Evolutionary conservation across 2,113 vertebrate genomes (phyloP), one percentile per base, ranked within the genome.

Genomic region (Syngnathoides biaculeatus): DNA sequence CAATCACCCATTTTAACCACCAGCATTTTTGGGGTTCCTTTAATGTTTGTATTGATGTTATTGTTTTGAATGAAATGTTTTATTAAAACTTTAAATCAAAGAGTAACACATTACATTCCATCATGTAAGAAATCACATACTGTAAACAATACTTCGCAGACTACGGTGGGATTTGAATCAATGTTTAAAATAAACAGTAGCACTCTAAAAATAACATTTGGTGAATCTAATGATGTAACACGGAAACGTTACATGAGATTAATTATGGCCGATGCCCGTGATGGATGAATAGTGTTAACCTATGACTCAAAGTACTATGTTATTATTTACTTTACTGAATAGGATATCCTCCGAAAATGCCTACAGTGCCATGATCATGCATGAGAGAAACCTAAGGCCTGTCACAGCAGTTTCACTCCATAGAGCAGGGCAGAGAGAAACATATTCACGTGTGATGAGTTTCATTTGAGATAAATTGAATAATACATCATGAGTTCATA

Each of bases 401-500:
- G 85, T 90, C 86, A 85, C 85, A 81, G 81, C 75, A 86, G 86
- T 79, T 78, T 78, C 79, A 80, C 68, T 72, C 57, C 85, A 5
- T 30, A 8, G 58, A 30, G n/a, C 30, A 30, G 19, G 17, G 5
- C 12, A 14, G 42, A 19, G 27, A 43, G 43, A 77, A 70, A 77
- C 61, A 64, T 47, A 30, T 38, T 65, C 35, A 52, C 64, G 72
- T 72, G 8, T 17, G 6, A 57, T 30, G 55, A 17, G 8, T 30
- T 57, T 14, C 15, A 7, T 57, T 57, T 55, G 15, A 35, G 2
- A 17, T 57, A 19, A 57, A 26, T 55, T 26, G 26, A 48, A 26
- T 53, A 50, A 50, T 50, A 50, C 48, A 53, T 53, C 11, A 53
- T 22, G n/a, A 11, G 0, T 53, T 53, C 11, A 24, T 55, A 26